Base-by-base conservation (phyloP, 2,797 vertebrate genomes). In the Tinamus major region DNA sequence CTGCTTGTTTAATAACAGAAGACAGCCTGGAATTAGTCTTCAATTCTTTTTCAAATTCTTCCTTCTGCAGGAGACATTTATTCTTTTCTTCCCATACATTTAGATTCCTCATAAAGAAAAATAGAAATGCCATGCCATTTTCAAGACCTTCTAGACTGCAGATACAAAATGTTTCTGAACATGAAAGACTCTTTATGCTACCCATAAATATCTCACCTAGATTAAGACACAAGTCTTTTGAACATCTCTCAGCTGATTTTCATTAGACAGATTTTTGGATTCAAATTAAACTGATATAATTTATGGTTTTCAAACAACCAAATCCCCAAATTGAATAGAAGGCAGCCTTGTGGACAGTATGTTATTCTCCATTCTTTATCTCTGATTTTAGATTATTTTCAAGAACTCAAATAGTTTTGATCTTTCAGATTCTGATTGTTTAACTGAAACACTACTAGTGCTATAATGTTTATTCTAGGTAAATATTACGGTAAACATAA, bases 221-320 rank as follows among this genome's bases (percentile, higher is more conserved):
- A 39, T 8, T 68, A 75, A 17, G 79, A 19, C 17, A 6, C 9
- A 83, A 62, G 33, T 23, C 35, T 65, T 49, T 37, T 27, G 33
- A 79, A 18, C 14, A 20, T 21, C 8, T 81, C 67, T 24, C 63
- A 84, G 27, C 6, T 35, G 49, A n/a, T 39, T 20, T 87, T 84
- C 75, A 87, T 69, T 13, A 61, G 53, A 58, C 2, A 81, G 33
- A 70, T 29, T 53, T 69, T 67, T 79, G 10, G 33, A 61, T 86
- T 58, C 48, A 79, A 70, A 67, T 56, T 61, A 33, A 91, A 88
- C 3, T 69, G 48, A 67, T 70, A 51, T 6, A 59, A 29, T 82
- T 89, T n/a, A 79, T 27, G 27, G 44, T 68, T 87, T 81, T 80
- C 48, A 83, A 85, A 58, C n/a, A 82, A 63, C 13, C 89, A 89